Percentiles rank a stretch among this genome's conserved stretches.
Evolutionary conservation across 2,113 vertebrate species (phyloP).

Genomic region (Chionodraco myersi): DNA sequence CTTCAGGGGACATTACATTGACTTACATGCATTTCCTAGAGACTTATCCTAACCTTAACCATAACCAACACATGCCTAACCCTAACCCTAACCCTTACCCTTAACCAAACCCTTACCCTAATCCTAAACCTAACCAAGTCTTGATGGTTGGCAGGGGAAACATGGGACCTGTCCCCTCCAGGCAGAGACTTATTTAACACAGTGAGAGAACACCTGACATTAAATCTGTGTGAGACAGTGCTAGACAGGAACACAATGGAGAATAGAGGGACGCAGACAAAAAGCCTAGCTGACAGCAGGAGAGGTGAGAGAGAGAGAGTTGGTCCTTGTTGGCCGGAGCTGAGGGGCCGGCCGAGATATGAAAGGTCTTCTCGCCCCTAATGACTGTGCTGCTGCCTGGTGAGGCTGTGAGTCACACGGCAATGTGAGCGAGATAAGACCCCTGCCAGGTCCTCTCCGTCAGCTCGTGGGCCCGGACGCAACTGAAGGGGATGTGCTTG

Average conservation of each 20-base stretch:
- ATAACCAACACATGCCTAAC: too few species aligned
- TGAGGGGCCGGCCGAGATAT: slow-evolving; percentile 70
- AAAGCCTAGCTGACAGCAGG: slow-evolving; percentile 25
- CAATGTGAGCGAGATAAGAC: slow-evolving; percentile 71
- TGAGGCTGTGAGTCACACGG: slow-evolving; percentile 70
- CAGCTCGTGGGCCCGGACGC: slow-evolving; percentile 51
- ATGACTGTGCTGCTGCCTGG: slow-evolving; percentile 71
- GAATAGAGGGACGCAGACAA: slow-evolving; percentile 64
- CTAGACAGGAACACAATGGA: slow-evolving; percentile 71
- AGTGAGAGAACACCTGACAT: slow-evolving; percentile 79
- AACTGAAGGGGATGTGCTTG: slow-evolving; percentile 43
- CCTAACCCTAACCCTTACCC: too few species aligned
- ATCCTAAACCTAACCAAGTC: too few species aligned
- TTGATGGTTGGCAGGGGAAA: slow-evolving; percentile 38
- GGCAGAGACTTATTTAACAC: slow-evolving; percentile 79
- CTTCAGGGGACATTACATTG: too few species aligned
- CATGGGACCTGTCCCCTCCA: slow-evolving; percentile 65
- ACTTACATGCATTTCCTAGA: too few species aligned
- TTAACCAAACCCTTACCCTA: too few species aligned
- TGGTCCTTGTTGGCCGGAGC: slow-evolving; percentile 61
- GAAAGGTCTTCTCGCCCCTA: slow-evolving; percentile 77
- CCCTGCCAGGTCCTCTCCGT: slow-evolving; percentile 58
- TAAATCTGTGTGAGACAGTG: slow-evolving; percentile 75
- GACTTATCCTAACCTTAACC: too few species aligned
- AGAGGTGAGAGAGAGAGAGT: slow-evolving; percentile 3